A percentile compares a stretch with the other conserved stretches of the same genome.
Conservation (phyloP, 1,140 invertebrate species). For the Temnothorax nylanderi region DNA sequence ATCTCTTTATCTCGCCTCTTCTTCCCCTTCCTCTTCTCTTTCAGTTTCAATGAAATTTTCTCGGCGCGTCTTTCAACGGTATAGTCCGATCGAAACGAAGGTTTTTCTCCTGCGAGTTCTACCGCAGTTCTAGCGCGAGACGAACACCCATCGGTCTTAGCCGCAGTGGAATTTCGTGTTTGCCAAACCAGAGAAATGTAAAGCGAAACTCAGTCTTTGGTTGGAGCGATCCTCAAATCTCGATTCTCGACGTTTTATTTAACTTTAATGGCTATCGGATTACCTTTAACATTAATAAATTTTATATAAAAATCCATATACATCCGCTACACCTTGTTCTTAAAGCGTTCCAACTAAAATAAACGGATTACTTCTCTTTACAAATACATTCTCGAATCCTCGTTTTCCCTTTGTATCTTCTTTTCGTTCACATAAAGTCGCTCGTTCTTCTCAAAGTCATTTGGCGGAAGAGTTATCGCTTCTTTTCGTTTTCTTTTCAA, state of each 20-base stretch:
- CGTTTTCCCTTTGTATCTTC: not conserved
- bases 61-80: not conserved
- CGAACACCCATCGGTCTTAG: slow-evolving; percentile 24
- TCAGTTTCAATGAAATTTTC: not conserved
- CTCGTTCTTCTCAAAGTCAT: slow-evolving; percentile 73
- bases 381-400: slow-evolving; percentile 67
- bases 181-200: slow-evolving; percentile 75
- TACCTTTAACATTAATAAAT: slow-evolving; percentile 77
- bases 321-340: slow-evolving; percentile 72
- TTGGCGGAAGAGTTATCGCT: slow-evolving; percentile 47
- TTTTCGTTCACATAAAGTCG: slow-evolving; percentile 57
- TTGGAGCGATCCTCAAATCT: slow-evolving; percentile 74
- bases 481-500: slow-evolving; percentile 11
- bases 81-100: not conserved
- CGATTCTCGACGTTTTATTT: slow-evolving; percentile 70
- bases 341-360: slow-evolving; percentile 76
- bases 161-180: slow-evolving; percentile 72
- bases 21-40: not conserved
- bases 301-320: slow-evolving; percentile 79
- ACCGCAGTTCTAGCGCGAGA: not conserved
- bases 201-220: slow-evolving; percentile 78
- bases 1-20: slow-evolving; percentile 2
- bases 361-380: slow-evolving; percentile 70
- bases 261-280: slow-evolving; percentile 68
- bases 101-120: not conserved